A percentile compares a stretch with the other conserved stretches of the same genome.
phyloP scores from a whole-genome alignment of 2,113 vertebrate species.

The Laticauda laticaudata region DNA sequence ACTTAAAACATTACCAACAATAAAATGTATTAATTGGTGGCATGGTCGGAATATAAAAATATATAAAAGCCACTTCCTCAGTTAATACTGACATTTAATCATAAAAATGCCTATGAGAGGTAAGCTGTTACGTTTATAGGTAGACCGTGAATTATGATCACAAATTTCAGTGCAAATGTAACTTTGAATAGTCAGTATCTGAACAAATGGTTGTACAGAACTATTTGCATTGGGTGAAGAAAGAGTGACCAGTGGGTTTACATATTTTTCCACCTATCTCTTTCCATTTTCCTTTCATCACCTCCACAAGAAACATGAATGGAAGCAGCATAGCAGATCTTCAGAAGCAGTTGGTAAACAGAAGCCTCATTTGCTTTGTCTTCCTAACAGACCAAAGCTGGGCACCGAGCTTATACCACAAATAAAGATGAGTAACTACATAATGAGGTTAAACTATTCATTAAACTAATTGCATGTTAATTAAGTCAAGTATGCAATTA shows the following conservation, averaged over 20 bases:
- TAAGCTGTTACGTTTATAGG: neutral
- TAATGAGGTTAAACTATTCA: conserved; percentile 74
- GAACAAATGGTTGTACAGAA: neutral
- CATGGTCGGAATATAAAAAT: neutral
- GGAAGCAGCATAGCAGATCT: neutral
- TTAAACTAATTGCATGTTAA: conserved; percentile 76
- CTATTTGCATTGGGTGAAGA: neutral
- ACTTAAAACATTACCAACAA: neutral
- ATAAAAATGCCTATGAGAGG: neutral
- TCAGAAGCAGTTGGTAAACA: conserved; percentile 41
- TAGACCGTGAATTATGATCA: neutral
- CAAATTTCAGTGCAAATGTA: neutral
- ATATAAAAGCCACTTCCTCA: neutral
- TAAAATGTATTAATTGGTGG: neutral
- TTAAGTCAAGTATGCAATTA: conserved; percentile 71
- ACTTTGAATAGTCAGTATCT: neutral
- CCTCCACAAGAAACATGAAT: neutral
- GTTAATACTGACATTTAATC: neutral
- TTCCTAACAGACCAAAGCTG: conserved; percentile 51
- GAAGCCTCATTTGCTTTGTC: conserved; percentile 54
- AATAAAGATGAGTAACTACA: conserved; percentile 67
- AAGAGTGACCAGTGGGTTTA: neutral
- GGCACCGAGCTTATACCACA: conserved; percentile 48
- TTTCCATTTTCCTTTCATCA: neutral
- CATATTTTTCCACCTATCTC: neutral